A percentile compares a stretch with the other conserved stretches of the same genome.
phyloP scores from a whole-genome alignment of 1,140 invertebrate species.

The Riptortus pedestris region DNA sequence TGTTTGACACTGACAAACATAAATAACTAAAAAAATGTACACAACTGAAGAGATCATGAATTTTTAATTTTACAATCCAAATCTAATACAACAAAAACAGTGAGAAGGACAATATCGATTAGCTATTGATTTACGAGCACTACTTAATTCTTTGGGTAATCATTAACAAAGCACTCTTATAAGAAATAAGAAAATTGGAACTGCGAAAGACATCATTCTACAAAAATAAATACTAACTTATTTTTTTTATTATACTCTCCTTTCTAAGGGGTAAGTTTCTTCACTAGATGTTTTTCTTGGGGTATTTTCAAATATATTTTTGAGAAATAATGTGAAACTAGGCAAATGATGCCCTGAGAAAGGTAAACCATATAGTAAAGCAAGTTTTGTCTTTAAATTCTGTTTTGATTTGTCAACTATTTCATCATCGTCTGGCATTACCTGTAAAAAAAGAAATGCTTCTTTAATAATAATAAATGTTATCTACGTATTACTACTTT shows the following conservation, averaged over 20 bases:
- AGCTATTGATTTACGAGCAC: no score
- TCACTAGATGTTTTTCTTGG: neutral
- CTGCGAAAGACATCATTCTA: no score
- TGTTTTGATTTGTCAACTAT: constrained; percentile 6
- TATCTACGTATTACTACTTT: neutral
- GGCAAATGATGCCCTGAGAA: constrained; percentile 3
- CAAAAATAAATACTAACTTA: neutral
- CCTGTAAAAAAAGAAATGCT: constrained; percentile 22
- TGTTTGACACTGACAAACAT: no score
- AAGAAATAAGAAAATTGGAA: no score
- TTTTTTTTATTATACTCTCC: neutral
- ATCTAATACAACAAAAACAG: no score
- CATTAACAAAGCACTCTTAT: no score
- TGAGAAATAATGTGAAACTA: neutral
- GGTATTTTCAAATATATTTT: neutral
- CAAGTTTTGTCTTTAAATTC: constrained; percentile 15
- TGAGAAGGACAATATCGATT: no score
- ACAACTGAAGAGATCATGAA: no score
- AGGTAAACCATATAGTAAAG: constrained; percentile 19
- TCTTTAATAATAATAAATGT: no score
- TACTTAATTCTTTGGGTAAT: no score
- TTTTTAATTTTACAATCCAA: no score
- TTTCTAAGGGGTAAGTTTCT: neutral
- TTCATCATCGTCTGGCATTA: constrained; percentile 23
- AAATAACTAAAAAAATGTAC: no score